Evolutionary conservation across 2,797 vertebrate species (phyloP), one percentile per base, ranked within the genome.

Genomic region (Tragopan temminckii): DNA sequence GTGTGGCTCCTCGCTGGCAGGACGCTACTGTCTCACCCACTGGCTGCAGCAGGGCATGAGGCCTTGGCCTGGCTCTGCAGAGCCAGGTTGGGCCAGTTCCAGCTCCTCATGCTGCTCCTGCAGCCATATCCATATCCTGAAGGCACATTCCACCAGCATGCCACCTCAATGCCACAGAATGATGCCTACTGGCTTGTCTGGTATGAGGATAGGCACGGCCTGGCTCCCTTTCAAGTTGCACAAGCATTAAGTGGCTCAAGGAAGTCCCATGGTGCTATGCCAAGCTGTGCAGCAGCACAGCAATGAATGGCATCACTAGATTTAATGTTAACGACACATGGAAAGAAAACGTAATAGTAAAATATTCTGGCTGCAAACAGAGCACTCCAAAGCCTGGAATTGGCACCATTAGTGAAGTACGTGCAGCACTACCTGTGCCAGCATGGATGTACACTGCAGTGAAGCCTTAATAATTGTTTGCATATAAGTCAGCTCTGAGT

Each of bases 301-400:
- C 33, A 4, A 3, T n/a, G 6, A 35, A 7, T 63, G 61, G 70
- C 83, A 62, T 31, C 9, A 5, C 24, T 15, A 2, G 20, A 3
- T 53, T 27, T 43, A 75, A 80, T 66, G 42, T 24, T 8, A 72
- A 63, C 18, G 58, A 12, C 72, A 35, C 82, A 70, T 24, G 85
- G 93, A 85, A 93, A 91, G 90, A 83, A 55, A n/a, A 24, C 7
- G 53, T 95, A 91, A 72, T 9, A 76, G 66, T 31, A 76, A 25
- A 75, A 59, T 31, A 35, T n/a, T 35, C 5, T 0, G 50, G 19
- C 91, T 79, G 85, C 43, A 63, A 70, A 68, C 19, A 1, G 24
- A 87, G 21, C 36, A 1, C 57, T 58, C 83, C 20, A 24, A 69
- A 79, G 75, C 66, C 70, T 40, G 63, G 57, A 80, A 27, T 2